Base-by-base conservation (phyloP, 2,797 vertebrate species). In the Bryconaethiops microstoma region DNA sequence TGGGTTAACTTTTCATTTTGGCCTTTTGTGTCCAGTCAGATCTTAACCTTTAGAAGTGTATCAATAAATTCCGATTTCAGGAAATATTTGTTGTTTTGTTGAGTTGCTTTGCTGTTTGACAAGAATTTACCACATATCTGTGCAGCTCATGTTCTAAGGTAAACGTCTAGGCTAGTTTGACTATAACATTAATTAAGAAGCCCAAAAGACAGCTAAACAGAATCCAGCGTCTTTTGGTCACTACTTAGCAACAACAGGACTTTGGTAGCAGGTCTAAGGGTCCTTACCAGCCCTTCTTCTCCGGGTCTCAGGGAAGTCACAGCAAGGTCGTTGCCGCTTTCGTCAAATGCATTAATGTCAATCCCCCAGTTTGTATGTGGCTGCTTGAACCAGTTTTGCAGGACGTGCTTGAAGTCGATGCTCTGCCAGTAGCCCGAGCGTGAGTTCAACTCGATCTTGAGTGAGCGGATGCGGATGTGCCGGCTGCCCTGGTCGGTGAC, bases 341-440 rank as follows among this genome's bases (percentile, higher is more conserved):
- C 97, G 55, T 99, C 97, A 78, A 98, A 98, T 90, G 97, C 97
- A 81, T 98, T 99, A 95, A 99, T 99, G 93, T 99, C 97, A 78
- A 99, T 98, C 75, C 98, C 98, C 97, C 97, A 99, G 89, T 99
- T 99, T 94, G 96, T 98, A 89, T 99, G 96, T 0, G 98, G 98
- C 91, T 99, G 98, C 90, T 97, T 98, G 93, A 99, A 99, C 98
- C 98, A 99, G 94, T 99, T 99, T 92, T 99, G 98, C 88, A 99
- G 92, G 80, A 99, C 97, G 74, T 98, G 97, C 90, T 99, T 99
- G 94, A 99, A 99, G 95, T 99, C 98, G 86, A 99, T 99, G 90
- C 98, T 99, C 92, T 99, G 97, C 98, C 98, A 99, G 92, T 99
- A 97, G 72, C 97, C 98, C 0, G 93, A 88, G 67, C 95, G 94